Base-by-base conservation (phyloP, 1,140 invertebrate genomes). In the Xylocopa sonorina region DNA sequence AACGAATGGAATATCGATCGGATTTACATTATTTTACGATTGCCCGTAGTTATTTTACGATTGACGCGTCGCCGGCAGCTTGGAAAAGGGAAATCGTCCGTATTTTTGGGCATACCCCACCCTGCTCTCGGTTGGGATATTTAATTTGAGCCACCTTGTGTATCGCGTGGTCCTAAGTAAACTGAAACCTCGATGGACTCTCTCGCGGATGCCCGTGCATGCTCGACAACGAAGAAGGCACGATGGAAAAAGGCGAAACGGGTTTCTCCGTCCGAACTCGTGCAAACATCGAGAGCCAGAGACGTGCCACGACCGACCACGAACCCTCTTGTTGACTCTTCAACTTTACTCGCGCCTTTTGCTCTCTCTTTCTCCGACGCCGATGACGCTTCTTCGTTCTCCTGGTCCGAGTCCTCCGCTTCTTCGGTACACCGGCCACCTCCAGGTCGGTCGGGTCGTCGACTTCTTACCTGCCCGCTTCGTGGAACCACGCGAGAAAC, bases 241-340 rank as follows among this genome's bases (percentile, higher is more conserved):
- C 74, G 57, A 76, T 73, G 76, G 86, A 86, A 85, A 87, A 80
- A 78, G 83, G 84, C 81, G 79, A 87, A 90, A 90, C 88, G 88
- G 86, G 89, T 88, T 90, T 90, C 88, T 86, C 86, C 77, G 81
- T 86, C n/a, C 84, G 85, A 90, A 90, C 85, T 90, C 89, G 88
- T 89, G 89, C 89, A 90, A 90, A 90, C 89, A 90, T 82, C 78
- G 73, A 77, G 76, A 57, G 58, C 71, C 57, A 58, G 86, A 83
- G 78, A 86, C 66, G 81, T 62, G 81, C 81, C 82, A 78, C 60
- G 82, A 78, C 63, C 53, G 75, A 80, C 76, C 84, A 86, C 80
- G 78, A 58, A 78, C 83, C 77, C 82, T 88, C 85, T 89, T 90
- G 87, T 90, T 90, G 89, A 90, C 89, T 90, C 88, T 90, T 90